A percentile compares a stretch with the other conserved stretches of the same genome.
phyloP scores from a whole-genome alignment of 2,888 invertebrate genomes.

The Metopia argyrocephala region DNA sequence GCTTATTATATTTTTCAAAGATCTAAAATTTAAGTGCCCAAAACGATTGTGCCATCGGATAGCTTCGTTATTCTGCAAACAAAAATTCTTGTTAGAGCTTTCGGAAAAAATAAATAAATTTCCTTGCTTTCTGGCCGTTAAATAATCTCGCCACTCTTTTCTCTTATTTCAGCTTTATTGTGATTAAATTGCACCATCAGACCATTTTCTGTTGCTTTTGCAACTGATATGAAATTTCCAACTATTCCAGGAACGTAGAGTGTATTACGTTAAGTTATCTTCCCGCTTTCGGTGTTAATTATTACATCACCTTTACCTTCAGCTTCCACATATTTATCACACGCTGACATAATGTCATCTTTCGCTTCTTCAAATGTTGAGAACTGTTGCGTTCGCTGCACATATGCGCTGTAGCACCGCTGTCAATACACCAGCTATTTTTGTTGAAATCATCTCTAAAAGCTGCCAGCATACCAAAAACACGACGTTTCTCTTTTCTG shows the following conservation, averaged over 20 bases:
- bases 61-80: not conserved
- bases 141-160: too few relatives aligned
- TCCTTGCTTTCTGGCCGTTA: conserved; percentile 27
- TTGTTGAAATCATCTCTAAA: conserved; percentile 7
- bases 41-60: conserved; percentile 5
- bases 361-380: conserved; percentile 39
- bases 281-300: conserved; percentile 47
- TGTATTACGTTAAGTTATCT: conserved; percentile 59
- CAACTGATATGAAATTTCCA: conserved; percentile 62
- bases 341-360: conserved; percentile 56
- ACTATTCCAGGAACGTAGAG: conserved; percentile 56
- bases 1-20: too few relatives aligned
- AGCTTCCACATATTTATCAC: conserved; percentile 54
- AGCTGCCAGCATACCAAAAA: not conserved
- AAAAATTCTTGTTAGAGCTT: conserved; percentile 38
- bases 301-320: conserved; percentile 62
- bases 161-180: too few relatives aligned
- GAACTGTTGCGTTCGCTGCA: conserved; percentile 53
- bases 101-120: conserved; percentile 31
- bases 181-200: conserved; percentile 53
- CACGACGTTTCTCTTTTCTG: conserved; percentile 53
- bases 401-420: conserved; percentile 52
- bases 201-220: conserved; percentile 61
- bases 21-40: too few relatives aligned
- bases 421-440: conserved; percentile 56